Percentiles rank a stretch among this genome's conserved stretches.
phyloP scores from a whole-genome alignment of 2,888 invertebrate genomes.

The Ophraella communa region DNA sequence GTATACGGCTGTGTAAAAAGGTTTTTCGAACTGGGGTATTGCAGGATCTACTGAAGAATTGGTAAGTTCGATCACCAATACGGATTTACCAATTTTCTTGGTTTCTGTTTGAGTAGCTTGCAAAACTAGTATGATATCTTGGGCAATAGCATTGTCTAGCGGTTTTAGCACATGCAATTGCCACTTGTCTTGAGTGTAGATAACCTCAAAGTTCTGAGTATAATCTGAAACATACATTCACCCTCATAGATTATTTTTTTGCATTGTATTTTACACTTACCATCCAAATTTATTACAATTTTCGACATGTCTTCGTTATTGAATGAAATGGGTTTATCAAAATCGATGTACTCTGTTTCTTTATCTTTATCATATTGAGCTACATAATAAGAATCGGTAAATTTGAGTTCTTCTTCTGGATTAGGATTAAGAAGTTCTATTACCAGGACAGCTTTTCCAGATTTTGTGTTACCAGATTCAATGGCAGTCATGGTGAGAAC shows the following conservation, averaged over 20 bases:
- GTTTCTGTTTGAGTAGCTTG: constrained; percentile 22
- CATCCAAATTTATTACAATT: background rate
- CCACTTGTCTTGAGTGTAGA: constrained; percentile 4
- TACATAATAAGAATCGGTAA: constrained; percentile 14
- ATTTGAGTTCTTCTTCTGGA: constrained; percentile 5
- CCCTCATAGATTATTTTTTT: no score
- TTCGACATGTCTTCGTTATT: background rate
- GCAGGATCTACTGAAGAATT: background rate
- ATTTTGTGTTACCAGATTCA: background rate
- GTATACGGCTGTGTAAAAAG: constrained; percentile 38
- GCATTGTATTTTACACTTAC: constrained; percentile 8
- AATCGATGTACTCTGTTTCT: no score
- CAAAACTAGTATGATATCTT: constrained; percentile 28
- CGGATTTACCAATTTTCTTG: constrained; percentile 20
- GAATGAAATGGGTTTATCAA: constrained; percentile 2
- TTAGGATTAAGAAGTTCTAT: background rate
- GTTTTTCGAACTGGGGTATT: constrained; percentile 35
- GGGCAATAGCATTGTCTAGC: constrained; percentile 12
- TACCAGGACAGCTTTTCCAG: constrained; percentile 16
- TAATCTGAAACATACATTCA: background rate
- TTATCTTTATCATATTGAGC: constrained; percentile 12
- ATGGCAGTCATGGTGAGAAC: constrained; percentile 13
- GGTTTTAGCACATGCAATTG: constrained; percentile 15
- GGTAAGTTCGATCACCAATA: constrained; percentile 32
- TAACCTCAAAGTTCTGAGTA: background rate